These are phyloP conservation scores for Drosophila infuscata DNA, from an alignment of 2,888 invertebrate genomes.

Conservation along the genomic window DNA sequence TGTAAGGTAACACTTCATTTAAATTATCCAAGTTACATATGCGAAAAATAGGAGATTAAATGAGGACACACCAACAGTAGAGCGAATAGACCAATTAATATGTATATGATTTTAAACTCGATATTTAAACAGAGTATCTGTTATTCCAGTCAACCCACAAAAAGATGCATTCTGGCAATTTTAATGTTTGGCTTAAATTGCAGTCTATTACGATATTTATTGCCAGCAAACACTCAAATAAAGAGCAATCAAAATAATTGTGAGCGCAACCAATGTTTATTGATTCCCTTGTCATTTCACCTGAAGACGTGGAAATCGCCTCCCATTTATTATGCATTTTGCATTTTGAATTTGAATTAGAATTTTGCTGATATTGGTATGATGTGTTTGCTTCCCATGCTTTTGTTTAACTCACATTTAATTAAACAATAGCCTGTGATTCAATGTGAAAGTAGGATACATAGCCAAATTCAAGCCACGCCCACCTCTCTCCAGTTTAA, in stretches of 20 bases:
- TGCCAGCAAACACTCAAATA: background rate
- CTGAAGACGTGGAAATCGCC: background rate
- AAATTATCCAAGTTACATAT: constrained; percentile 3
- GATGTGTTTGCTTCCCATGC: background rate
- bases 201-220: background rate
- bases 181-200: background rate
- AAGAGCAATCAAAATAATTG: background rate
- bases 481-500: constrained; percentile 32
- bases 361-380: constrained; percentile 2
- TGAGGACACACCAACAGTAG: background rate
- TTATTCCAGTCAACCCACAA: fast-evolving
- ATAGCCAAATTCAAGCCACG: constrained; percentile 8
- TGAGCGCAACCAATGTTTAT: background rate
- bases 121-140: background rate
- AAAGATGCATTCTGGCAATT: background rate
- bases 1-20: constrained; percentile 15
- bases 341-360: constrained; percentile 1
- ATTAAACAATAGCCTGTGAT: constrained; percentile 75
- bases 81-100: background rate
- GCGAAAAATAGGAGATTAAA: background rate
- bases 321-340: background rate
- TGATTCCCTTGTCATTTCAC: background rate
- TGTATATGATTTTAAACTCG: background rate
- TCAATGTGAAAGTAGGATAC: constrained; percentile 59
- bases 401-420: constrained; percentile 45